Base-by-base conservation (phyloP, 1,140 invertebrate species). In the Drosophila fuyamai region DNA sequence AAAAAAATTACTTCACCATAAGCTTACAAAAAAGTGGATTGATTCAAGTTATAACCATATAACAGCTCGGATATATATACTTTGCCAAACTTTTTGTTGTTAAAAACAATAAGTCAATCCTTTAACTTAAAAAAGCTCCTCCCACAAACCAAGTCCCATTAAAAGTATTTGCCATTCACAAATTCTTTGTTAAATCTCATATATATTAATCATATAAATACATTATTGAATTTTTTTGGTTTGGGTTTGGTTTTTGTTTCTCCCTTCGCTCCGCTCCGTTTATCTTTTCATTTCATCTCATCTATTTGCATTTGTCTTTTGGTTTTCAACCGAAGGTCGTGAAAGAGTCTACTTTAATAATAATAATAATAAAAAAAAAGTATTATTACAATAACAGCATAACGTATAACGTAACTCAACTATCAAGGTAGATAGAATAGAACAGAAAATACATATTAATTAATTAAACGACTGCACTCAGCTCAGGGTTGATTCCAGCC, bases 341-440 rank as follows among this genome's bases (percentile, higher is more conserved):
- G 56, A 73, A 79, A 71, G 74, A 62, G 44, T 73, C 84, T 89
- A 88, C 83, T 88, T 88, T 84, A 89, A 88, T 86, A 76, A 76
- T 77, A 76, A 76, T 76, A 76, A 68, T 77, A 77, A 76, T 76
- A 76, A 78, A 89, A 86, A 85, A 86, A 86, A 86, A 81, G 78
- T 83, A 79, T 78, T 88, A 88, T 88, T 88, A 88, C 84, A 89
- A 89, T 90, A 89, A 89, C 84, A 89, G 81, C 84, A 89, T 90
- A 89, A 89, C 84, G 84, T 90, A 89, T 90, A 89, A 90, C 80
- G 84, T 89, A 89, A 89, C 84, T 90, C 85, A 90, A 89, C 81
- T 89, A 89, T 84, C 85, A 81, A 83, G 76, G 80, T 83, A 88
- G 83, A 88, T 89, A 88, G 83, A 89, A 83, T 83, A 89, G 84